Evolutionary conservation across 2,797 vertebrate species (phyloP).

Genomic region (Phoebastria nigripes): DNA sequence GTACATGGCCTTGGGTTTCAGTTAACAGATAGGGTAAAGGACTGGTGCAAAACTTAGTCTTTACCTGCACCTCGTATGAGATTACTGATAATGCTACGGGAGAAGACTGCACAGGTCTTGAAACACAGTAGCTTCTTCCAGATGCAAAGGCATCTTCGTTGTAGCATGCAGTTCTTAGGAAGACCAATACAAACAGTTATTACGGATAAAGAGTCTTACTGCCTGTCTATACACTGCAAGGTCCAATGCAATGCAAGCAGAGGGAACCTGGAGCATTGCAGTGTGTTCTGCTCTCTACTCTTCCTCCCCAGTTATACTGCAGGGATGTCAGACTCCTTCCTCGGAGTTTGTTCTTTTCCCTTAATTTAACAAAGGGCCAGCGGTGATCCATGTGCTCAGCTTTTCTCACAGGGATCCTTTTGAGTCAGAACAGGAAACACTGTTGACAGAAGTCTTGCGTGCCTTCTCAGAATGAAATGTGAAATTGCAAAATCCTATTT

Average conservation of each 20-base stretch:
- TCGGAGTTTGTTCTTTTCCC: neutral
- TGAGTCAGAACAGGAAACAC: neutral
- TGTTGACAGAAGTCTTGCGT: neutral
- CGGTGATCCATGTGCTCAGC: neutral
- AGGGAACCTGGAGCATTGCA: neutral
- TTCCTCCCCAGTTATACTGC: fast-evolving
- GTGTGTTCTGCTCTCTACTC: neutral
- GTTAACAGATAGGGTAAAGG: neutral
- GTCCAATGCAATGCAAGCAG: neutral
- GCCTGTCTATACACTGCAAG: neutral
- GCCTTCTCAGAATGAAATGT: neutral
- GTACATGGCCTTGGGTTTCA: neutral
- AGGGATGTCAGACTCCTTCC: neutral
- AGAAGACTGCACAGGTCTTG: neutral
- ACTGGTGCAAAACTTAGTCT: neutral
- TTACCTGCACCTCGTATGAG: neutral
- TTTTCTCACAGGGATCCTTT: neutral
- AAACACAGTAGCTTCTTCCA: neutral
- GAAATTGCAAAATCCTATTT: neutral
- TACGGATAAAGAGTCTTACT: neutral
- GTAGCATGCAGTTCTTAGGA: neutral
- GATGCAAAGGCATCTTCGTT: neutral
- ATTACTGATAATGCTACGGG: neutral
- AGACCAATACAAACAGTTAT: neutral
- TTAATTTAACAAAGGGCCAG: neutral